Percentiles rank a stretch among this genome's conserved stretches.
phyloP scores from a whole-genome alignment of 1,140 invertebrate genomes.

The Leptopilina clavipes region DNA sequence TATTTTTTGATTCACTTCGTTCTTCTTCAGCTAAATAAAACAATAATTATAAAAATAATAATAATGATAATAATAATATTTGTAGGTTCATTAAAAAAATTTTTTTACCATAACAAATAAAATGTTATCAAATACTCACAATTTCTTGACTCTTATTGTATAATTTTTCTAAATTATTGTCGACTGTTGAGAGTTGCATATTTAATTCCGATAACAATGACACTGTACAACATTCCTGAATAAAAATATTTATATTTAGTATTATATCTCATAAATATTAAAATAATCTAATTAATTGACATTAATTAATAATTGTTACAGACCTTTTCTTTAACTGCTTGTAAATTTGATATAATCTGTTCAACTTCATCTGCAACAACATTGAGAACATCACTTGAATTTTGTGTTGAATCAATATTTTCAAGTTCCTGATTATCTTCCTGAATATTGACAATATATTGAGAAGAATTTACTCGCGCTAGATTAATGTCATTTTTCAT shows the following conservation, averaged over 20 bases:
- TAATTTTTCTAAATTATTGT: slow-evolving; percentile 61
- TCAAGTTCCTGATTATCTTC: slow-evolving; percentile 53
- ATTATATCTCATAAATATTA: slow-evolving; percentile 44
- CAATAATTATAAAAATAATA: slow-evolving; percentile 31
- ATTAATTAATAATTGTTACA: slow-evolving; percentile 54
- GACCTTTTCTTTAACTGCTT: slow-evolving; percentile 46
- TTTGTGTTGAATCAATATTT: slow-evolving; percentile 52
- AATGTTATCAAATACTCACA: slow-evolving; percentile 59
- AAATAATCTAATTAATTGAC: neutral
- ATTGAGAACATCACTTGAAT: slow-evolving; percentile 59
- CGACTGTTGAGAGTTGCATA: slow-evolving; percentile 59
- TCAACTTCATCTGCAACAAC: slow-evolving; percentile 67
- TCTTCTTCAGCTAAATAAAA: slow-evolving; percentile 59
- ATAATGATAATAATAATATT: slow-evolving; percentile 38
- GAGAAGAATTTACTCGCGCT: slow-evolving; percentile 56
- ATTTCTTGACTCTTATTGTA: slow-evolving; percentile 62
- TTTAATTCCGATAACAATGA: slow-evolving; percentile 60
- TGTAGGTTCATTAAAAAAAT: too few relatives aligned
- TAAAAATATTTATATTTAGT: neutral
- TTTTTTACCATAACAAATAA: too few relatives aligned
- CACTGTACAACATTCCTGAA: slow-evolving; percentile 53
- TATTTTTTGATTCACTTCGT: slow-evolving; percentile 56
- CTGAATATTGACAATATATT: slow-evolving; percentile 55
- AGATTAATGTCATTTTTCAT: slow-evolving; percentile 70
- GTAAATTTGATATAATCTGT: slow-evolving; percentile 61